Evolutionary conservation across 1,140 invertebrate species (phyloP).

Genomic region (Drosophila ficusphila): DNA sequence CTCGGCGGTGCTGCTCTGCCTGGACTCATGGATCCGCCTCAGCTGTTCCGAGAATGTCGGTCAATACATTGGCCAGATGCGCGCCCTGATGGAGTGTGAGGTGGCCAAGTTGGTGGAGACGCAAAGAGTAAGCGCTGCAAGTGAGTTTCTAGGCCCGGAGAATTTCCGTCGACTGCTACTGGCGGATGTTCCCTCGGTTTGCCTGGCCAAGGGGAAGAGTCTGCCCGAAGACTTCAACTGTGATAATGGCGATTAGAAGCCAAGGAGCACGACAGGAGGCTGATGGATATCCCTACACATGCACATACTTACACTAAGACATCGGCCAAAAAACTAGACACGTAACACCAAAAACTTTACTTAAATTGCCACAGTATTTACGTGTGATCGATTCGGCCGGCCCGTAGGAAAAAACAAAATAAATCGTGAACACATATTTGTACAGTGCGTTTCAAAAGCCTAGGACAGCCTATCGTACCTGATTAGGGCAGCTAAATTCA

Average conservation of each 20-base stretch:
- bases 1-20: not conserved
- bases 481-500: not conserved
- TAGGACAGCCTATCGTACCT: slow-evolving; percentile 4
- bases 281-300: not conserved
- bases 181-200: not conserved
- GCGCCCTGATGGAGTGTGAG: slow-evolving; percentile 20
- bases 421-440: not conserved
- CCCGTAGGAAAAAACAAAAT: not conserved
- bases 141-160: not conserved
- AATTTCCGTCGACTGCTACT: not conserved
- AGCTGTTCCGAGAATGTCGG: not conserved
- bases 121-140: not conserved
- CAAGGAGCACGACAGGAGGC: not conserved
- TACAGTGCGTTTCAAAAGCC: slow-evolving; percentile 9
- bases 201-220: not conserved
- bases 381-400: not conserved
- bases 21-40: slow-evolving; percentile 45
- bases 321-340: not conserved
- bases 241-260: slow-evolving; percentile 3
- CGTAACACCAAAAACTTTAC: not conserved
- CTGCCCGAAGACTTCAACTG: not conserved
- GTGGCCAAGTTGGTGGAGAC: slow-evolving; percentile 19
- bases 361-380: slow-evolving; percentile 1
- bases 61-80: slow-evolving; percentile 6
- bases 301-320: not conserved